phyloP scores from a whole-genome alignment of 2,888 invertebrate species.

The Phalera bucephala region DNA sequence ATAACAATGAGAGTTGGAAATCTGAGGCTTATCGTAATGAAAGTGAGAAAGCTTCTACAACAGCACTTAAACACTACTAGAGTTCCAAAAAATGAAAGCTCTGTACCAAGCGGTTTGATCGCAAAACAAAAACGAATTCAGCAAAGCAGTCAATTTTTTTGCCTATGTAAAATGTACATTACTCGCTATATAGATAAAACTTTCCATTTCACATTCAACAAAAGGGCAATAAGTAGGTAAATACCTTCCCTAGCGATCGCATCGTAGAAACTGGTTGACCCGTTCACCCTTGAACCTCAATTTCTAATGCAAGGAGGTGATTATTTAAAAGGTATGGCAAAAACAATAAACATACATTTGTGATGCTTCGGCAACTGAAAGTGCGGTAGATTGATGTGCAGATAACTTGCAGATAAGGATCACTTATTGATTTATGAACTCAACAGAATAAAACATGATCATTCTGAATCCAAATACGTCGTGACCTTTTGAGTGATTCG shows the following conservation, averaged over 20 bases:
- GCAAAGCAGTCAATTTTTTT: too few species aligned
- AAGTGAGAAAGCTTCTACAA: neutral
- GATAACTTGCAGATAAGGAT: too few species aligned
- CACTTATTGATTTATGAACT: constrained; percentile 26
- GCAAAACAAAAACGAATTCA: neutral
- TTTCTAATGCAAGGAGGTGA: constrained; percentile 44
- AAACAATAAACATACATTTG: neutral
- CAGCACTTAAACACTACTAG: neutral
- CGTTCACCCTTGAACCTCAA: constrained; percentile 47
- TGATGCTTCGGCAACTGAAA: constrained; percentile 13
- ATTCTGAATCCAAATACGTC: constrained; percentile 12
- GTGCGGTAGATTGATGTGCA: constrained; percentile 16
- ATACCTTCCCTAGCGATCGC: constrained; percentile 21
- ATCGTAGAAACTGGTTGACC: constrained; percentile 23
- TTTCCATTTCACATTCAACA: constrained; percentile 4
- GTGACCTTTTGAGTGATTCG: constrained; percentile 8
- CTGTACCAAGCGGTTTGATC: neutral
- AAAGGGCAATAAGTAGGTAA: constrained; percentile 28
- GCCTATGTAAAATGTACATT: neutral
- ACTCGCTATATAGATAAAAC: neutral
- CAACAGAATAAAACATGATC: constrained; percentile 16
- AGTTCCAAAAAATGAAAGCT: neutral
- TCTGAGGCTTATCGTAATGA: neutral
- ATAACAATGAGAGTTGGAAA: neutral
- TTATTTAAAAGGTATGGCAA: constrained; percentile 20